Evolutionary conservation across 2,797 vertebrate genomes (phyloP).

Genomic region (Betta splendens): DNA sequence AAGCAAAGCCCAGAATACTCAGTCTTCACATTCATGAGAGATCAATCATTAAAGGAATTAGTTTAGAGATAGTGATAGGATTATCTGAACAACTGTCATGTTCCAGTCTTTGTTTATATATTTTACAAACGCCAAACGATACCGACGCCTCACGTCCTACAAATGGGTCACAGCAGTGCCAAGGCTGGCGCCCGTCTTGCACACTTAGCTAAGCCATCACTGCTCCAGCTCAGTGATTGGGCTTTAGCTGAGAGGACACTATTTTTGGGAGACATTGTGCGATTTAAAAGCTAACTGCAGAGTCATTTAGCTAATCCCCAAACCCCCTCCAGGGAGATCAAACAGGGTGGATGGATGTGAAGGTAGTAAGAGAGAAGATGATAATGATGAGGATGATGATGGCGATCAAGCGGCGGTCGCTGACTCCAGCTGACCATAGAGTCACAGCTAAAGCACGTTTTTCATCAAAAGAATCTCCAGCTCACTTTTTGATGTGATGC

Average conservation of each 20-base stretch:
- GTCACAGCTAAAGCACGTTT: conserved; percentile 6
- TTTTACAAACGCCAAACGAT: conserved; percentile 18
- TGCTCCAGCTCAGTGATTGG: conserved; percentile 47
- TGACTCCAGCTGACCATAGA: conserved; percentile 22
- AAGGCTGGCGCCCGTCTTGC: conserved; percentile 44
- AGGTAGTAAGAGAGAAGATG: conserved; percentile 29
- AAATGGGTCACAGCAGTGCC: conserved; percentile 48
- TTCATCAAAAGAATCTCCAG: conserved; percentile 5
- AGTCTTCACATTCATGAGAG: conserved; percentile 26
- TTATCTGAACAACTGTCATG: conserved; percentile 45
- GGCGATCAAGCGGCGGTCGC: conserved; percentile 27
- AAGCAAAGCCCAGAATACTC: conserved; percentile 21
- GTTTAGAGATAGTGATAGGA: conserved; percentile 28
- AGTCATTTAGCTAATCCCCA: conserved; percentile 64
- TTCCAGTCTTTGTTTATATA: conserved; percentile 12
- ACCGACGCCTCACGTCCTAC: conserved; percentile 20
- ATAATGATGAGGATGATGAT: conserved; percentile 19
- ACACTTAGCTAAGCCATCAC: conserved; percentile 40
- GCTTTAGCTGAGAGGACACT: conserved; percentile 53
- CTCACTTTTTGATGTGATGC: conserved; percentile 30
- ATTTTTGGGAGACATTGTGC: conserved; percentile 62
- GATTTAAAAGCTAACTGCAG: conserved; percentile 64
- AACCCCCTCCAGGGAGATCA: conserved; percentile 51
- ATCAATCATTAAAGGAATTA: conserved; percentile 25
- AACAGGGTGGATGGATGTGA: conserved; percentile 35